Conservation (phyloP, 2,888 invertebrate genomes). For the Shargacucullia verbasci region DNA sequence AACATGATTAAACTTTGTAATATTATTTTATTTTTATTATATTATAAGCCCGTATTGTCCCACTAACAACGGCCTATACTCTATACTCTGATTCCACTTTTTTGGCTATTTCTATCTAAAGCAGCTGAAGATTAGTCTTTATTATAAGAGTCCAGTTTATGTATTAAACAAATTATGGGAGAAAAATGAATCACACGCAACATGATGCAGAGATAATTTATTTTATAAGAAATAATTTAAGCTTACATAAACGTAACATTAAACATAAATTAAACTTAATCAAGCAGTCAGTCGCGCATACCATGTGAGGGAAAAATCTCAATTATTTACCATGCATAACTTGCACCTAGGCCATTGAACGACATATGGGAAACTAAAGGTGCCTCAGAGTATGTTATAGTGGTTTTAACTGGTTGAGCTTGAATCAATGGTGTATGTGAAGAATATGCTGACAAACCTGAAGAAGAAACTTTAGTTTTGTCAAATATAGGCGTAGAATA, state of each 20-base stretch:
- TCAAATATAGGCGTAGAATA: constrained; percentile 43
- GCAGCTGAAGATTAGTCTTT: too few relatives aligned
- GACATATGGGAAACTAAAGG: constrained; percentile 67
- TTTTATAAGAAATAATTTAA: constrained; percentile 52
- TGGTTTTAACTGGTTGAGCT: constrained; percentile 54
- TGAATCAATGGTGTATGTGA: constrained; percentile 45
- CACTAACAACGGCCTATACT: too few relatives aligned
- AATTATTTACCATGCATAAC: constrained; percentile 69
- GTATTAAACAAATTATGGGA: background rate
- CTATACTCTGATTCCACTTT: too few relatives aligned
- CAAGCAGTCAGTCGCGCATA: constrained; percentile 69
- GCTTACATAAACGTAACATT: constrained; percentile 53
- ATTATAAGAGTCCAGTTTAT: too few relatives aligned
- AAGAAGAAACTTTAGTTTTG: constrained; percentile 41
- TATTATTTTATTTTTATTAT: too few relatives aligned
- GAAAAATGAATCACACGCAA: constrained; percentile 29
- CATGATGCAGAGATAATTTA: constrained; percentile 43
- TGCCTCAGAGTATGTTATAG: constrained; percentile 62
- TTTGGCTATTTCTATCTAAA: too few relatives aligned
- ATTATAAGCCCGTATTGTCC: too few relatives aligned
- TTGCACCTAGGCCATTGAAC: constrained; percentile 64
- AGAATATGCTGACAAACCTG: constrained; percentile 55
- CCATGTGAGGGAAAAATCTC: constrained; percentile 44
- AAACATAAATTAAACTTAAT: constrained; percentile 47
- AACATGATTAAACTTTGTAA: background rate